A percentile compares a stretch with the other conserved stretches of the same genome.
phyloP scores from a whole-genome alignment of 2,113 vertebrate species.

The Periophthalmodon schlosseri region DNA sequence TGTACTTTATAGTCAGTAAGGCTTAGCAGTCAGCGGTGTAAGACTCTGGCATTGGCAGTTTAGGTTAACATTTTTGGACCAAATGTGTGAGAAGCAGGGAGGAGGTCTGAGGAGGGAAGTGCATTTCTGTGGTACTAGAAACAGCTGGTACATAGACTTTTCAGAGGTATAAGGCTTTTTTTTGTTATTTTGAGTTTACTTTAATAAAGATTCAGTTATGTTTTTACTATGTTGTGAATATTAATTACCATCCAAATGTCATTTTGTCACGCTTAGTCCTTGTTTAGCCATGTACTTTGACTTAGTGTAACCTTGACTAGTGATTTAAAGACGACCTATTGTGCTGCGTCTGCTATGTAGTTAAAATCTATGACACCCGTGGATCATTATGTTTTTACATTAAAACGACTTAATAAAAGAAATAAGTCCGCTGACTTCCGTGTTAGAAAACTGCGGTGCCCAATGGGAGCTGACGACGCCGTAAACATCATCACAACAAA shows the following conservation, averaged over 20 bases:
- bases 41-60: conserved; percentile 24
- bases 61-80: conserved; percentile 5
- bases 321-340: not conserved
- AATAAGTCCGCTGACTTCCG: too few species aligned
- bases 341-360: too few species aligned
- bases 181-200: not conserved
- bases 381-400: too few species aligned
- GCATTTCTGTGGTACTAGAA: conserved; percentile 42
- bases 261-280: too few species aligned
- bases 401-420: too few species aligned
- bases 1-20: conserved; percentile 17
- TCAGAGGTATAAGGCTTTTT: not conserved
- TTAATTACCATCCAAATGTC: too few species aligned
- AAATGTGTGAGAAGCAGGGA: not conserved
- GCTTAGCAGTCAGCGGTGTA: conserved; percentile 21
- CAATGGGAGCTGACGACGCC: too few species aligned
- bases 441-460: too few species aligned
- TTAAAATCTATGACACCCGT: too few species aligned
- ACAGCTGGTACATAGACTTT: not conserved
- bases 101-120: conserved; percentile 3
- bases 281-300: too few species aligned
- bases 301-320: not conserved
- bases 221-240: not conserved
- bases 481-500: too few species aligned
- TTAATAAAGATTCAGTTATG: not conserved